These are phyloP conservation scores for Isichthys henryi DNA, from an alignment of 2,113 vertebrate species.

Conservation along the genomic window DNA sequence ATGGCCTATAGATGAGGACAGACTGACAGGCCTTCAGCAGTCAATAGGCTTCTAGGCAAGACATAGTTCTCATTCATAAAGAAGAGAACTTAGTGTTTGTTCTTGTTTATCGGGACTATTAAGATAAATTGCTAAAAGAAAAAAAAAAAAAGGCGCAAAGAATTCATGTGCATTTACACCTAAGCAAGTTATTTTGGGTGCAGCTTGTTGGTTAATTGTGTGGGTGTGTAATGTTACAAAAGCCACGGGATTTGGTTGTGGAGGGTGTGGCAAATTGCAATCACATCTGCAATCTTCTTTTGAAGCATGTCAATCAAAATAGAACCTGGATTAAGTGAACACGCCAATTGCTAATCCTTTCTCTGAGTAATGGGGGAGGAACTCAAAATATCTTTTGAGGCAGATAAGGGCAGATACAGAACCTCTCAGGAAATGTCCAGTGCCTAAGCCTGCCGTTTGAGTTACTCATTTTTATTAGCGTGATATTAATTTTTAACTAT, in stretches of 20 bases:
- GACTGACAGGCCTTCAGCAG: neutral
- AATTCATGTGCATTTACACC: neutral
- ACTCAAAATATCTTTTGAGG: neutral
- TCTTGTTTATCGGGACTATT: neutral
- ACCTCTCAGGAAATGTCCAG: neutral
- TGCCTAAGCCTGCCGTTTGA: neutral
- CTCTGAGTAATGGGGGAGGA: neutral
- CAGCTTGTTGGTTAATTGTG: neutral
- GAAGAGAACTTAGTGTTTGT: neutral
- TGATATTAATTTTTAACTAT: neutral
- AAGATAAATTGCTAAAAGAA: neutral
- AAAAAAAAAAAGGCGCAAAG: neutral
- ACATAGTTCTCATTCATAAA: neutral
- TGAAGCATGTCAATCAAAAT: neutral
- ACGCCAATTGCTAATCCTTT: neutral
- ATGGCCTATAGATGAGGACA: neutral
- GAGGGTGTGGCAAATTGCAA: neutral
- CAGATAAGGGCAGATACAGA: neutral
- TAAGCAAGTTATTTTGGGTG: neutral
- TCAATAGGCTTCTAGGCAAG: neutral
- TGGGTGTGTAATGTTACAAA: neutral
- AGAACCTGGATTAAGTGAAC: neutral
- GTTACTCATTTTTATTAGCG: neutral
- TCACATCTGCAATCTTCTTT: neutral
- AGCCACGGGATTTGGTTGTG: neutral